Conservation (phyloP, 2,888 invertebrate genomes). For the Drosophila birchii region DNA sequence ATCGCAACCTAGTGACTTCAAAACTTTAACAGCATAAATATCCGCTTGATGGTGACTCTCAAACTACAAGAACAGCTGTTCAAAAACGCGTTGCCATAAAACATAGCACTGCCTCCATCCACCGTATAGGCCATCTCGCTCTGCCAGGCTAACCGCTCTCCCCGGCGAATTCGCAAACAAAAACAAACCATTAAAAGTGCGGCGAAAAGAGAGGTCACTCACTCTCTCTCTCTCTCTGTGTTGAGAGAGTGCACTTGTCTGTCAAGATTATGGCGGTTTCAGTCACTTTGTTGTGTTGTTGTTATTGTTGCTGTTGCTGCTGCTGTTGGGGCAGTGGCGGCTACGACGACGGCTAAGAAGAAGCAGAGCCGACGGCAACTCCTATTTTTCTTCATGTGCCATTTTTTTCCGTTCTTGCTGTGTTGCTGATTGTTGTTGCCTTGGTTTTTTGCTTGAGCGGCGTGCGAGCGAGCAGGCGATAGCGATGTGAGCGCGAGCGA, state of each 20-base stretch:
- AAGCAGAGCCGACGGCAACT: slow-evolving; percentile 77
- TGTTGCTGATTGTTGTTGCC: slow-evolving; percentile 8
- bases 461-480: slow-evolving; percentile 44
- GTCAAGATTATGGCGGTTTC: slow-evolving; percentile 80
- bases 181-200: slow-evolving; percentile 73
- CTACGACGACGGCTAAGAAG: slow-evolving; percentile 49
- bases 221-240: neutral
- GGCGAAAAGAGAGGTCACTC: slow-evolving; percentile 30
- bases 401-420: slow-evolving; percentile 45
- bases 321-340: slow-evolving; percentile 21
- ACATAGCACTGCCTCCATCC: slow-evolving; percentile 40
- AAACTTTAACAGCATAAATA: slow-evolving; percentile 54
- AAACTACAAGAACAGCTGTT: slow-evolving; percentile 69
- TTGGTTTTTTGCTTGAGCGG: slow-evolving; percentile 24
- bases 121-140: slow-evolving; percentile 55
- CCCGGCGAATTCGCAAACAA: slow-evolving; percentile 71
- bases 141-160: slow-evolving; percentile 38
- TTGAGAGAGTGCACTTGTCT: slow-evolving; percentile 66
- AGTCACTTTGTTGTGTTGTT: slow-evolving; percentile 48
- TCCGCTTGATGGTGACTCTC: slow-evolving; percentile 34
- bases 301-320: slow-evolving; percentile 8
- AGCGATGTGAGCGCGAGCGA: slow-evolving; percentile 31
- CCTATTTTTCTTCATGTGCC: slow-evolving; percentile 81
- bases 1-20: slow-evolving; percentile 23
- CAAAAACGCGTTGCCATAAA: slow-evolving; percentile 64